A percentile compares a stretch with the other conserved stretches of the same genome.
Evolutionary conservation across 2,113 vertebrate genomes (phyloP).

Genomic region (Pristiophorus japonicus): DNA sequence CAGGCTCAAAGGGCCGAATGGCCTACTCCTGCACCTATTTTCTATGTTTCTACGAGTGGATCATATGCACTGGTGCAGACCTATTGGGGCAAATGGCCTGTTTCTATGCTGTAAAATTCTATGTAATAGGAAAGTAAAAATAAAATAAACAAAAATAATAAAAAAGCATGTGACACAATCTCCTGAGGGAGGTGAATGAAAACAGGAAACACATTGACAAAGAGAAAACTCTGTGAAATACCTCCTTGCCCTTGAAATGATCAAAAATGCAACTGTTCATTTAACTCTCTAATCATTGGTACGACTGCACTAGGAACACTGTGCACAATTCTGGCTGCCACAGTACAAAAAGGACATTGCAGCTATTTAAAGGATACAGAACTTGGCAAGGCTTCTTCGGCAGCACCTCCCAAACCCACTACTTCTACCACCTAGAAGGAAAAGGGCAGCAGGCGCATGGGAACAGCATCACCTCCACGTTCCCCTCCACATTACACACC

Average conservation of each 20-base stretch:
- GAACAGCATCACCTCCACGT: too few species aligned
- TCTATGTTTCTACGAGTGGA: too few species aligned
- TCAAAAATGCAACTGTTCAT: neutral
- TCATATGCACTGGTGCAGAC: neutral
- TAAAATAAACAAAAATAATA: neutral
- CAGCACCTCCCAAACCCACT: too few species aligned
- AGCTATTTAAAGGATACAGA: neutral
- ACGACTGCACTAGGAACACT: neutral
- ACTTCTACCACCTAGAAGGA: too few species aligned
- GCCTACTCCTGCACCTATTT: too few species aligned
- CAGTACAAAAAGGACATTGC: neutral
- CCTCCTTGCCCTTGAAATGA: neutral
- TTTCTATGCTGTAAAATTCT: neutral
- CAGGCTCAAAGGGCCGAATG: too few species aligned
- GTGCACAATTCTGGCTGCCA: neutral
- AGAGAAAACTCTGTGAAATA: neutral
- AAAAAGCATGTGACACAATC: neutral
- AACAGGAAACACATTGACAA: neutral
- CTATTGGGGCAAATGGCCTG: neutral
- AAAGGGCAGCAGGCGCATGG: too few species aligned
- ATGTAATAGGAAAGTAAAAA: neutral
- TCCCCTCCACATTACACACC: too few species aligned
- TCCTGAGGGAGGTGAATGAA: neutral
- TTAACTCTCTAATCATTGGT: too few species aligned
- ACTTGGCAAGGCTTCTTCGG: too few species aligned